Percentiles rank a stretch among this genome's conserved stretches.
Conservation (phyloP, 1,140 invertebrate genomes). For the Drosophila pseudoananassae region DNA sequence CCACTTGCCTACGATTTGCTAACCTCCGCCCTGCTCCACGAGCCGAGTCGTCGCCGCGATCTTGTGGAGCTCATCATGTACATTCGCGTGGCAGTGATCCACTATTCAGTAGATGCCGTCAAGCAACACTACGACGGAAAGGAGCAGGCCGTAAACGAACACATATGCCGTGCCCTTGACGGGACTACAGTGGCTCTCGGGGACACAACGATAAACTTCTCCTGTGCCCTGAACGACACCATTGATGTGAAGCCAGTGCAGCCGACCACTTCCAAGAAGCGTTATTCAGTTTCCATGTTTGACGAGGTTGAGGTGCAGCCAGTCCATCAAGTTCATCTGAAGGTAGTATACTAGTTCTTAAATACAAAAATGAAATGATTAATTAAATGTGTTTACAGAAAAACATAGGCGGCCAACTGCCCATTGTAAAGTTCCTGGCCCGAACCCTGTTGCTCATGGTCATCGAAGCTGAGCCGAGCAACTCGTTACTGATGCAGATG, state of each 20-base stretch:
- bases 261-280: slow-evolving; percentile 45
- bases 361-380: neutral
- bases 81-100: slow-evolving; percentile 54
- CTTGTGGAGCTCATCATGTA: slow-evolving; percentile 68
- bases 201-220: slow-evolving; percentile 71
- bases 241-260: slow-evolving; percentile 44
- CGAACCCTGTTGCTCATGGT: slow-evolving; percentile 67
- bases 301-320: slow-evolving; percentile 69
- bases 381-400: slow-evolving; percentile 27
- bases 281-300: slow-evolving; percentile 76
- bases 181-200: slow-evolving; percentile 42
- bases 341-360: slow-evolving; percentile 30
- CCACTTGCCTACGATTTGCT: slow-evolving; percentile 72
- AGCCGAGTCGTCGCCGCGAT: slow-evolving; percentile 41
- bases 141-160: slow-evolving; percentile 57
- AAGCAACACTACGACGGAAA: slow-evolving; percentile 51
- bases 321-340: slow-evolving; percentile 45
- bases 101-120: slow-evolving; percentile 63
- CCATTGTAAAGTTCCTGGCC: slow-evolving; percentile 69
- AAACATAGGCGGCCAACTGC: slow-evolving; percentile 44
- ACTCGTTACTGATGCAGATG: slow-evolving; percentile 56
- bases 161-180: slow-evolving; percentile 65
- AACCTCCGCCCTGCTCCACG: slow-evolving; percentile 42
- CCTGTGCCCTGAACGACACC: slow-evolving; percentile 55
- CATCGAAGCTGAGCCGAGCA: slow-evolving; percentile 51